Base-by-base conservation (phyloP, 1,140 invertebrate species). In the Elymnias hypermnestra region DNA sequence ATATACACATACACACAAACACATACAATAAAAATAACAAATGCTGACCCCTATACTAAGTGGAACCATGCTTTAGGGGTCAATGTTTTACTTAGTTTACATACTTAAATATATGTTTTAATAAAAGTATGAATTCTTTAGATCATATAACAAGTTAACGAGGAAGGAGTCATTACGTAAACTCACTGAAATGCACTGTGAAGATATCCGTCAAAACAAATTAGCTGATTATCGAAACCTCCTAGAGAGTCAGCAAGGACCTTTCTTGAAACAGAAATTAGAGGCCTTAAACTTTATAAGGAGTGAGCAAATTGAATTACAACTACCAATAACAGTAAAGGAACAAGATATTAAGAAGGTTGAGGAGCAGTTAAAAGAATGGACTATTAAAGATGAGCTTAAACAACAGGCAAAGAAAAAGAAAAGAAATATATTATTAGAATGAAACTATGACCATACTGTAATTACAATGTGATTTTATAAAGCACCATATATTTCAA, bases 291-390 rank as follows among this genome's bases (percentile, higher is more conserved):
- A 88, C 33, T 92, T 91, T 56, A 93, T 95, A 9, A 87, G 90
- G 29, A 87, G 90, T 48, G 92, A 94, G 71, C 92, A 95, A 72
- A 77, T 88, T 38, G 88, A 88, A 12, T 90, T 91, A 57, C 88
- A 91, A 21, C 59, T 93, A 3, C 65, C 84, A 21, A 86, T 90
- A 0, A 91, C 92, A 0, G 88, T 93, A 0, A 89, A 84, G 0
- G 88, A 92, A 55, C 87, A 91, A 49, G 89, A 93, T 45, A 91
- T 94, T 43, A 87, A 87, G 43, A 72, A 74, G n/a, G 88, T 90
- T 1, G 85, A 88, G 17, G 61, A 87, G 46, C 82, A 90, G 58
- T 72, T 89, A 1, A 74, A 88, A 26, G 70, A 88, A 19, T 85
- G 72, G 72, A 67, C 44, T 19, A 49, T 65, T 5, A 78, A 65